Evolutionary conservation across 2,888 invertebrate genomes (phyloP).

Genomic region (Hedya salicella): DNA sequence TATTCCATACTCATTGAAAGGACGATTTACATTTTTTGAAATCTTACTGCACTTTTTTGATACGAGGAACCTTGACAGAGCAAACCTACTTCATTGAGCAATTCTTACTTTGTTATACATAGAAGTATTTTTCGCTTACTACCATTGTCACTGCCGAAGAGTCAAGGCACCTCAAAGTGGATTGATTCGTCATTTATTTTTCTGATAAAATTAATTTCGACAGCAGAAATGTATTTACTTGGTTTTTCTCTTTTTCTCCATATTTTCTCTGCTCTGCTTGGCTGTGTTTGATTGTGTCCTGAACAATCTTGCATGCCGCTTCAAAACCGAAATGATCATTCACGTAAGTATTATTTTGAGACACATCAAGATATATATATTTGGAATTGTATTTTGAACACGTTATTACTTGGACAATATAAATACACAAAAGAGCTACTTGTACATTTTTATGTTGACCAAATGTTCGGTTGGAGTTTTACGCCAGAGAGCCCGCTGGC

Average conservation of each 20-base stretch:
- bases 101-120: slow-evolving; percentile 19
- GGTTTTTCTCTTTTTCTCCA: slow-evolving; percentile 91
- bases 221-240: slow-evolving; percentile 88
- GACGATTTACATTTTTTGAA: slow-evolving; percentile 70
- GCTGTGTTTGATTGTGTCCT: slow-evolving; percentile 93
- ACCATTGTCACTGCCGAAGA: slow-evolving; percentile 49
- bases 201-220: slow-evolving; percentile 81
- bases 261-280: slow-evolving; percentile 93
- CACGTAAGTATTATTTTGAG: slow-evolving; percentile 90
- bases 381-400: slow-evolving; percentile 52
- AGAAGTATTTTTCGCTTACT: slow-evolving; percentile 40
- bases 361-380: slow-evolving; percentile 74
- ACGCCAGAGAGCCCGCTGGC: slow-evolving; percentile 30
- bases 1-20: slow-evolving; percentile 63
- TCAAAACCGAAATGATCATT: slow-evolving; percentile 89
- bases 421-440: slow-evolving; percentile 44
- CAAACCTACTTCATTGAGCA: slow-evolving; percentile 40
- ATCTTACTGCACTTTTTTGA: slow-evolving; percentile 82
- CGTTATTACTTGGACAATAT: slow-evolving; percentile 43
- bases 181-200: slow-evolving; percentile 82
- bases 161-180: slow-evolving; percentile 81
- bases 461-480: slow-evolving; percentile 26
- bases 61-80: slow-evolving; percentile 75
- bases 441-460: slow-evolving; percentile 31
- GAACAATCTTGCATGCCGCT: slow-evolving; percentile 91